Conservation (phyloP, 2,888 invertebrate species). For the Eilema depressum region DNA sequence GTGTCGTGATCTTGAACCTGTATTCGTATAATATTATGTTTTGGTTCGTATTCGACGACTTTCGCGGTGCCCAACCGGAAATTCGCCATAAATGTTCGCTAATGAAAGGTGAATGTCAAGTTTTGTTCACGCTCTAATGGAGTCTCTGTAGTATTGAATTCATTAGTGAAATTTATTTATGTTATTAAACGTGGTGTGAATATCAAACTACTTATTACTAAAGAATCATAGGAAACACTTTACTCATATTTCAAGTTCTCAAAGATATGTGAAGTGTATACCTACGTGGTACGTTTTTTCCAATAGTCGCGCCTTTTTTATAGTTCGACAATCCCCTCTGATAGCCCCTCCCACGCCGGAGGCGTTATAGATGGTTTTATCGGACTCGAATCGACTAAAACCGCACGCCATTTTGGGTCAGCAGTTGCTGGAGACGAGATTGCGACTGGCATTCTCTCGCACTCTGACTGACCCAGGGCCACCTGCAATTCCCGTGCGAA, state of each 20-base stretch:
- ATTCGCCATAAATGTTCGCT: conserved; percentile 62
- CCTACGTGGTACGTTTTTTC: not conserved
- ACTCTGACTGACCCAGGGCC: too few species aligned
- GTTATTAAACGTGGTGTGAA: conserved; percentile 36
- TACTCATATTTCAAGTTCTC: not conserved
- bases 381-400: too few species aligned
- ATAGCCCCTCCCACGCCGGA: too few species aligned
- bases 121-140: conserved; percentile 62
- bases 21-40: conserved; percentile 37
- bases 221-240: not conserved
- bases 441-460: too few species aligned
- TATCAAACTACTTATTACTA: conserved; percentile 7
- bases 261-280: not conserved
- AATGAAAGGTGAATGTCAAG: conserved; percentile 83
- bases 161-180: conserved; percentile 53
- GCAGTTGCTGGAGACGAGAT: too few species aligned
- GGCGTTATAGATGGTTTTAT: too few species aligned
- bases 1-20: conserved; percentile 76
- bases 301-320: not conserved
- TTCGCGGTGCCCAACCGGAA: conserved; percentile 77
- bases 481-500: not conserved
- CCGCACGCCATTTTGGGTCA: too few species aligned
- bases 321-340: too few species aligned
- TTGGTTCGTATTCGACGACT: conserved; percentile 56
- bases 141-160: conserved; percentile 46